Base-by-base conservation (phyloP, 2,797 vertebrate genomes). In the Chloroceryle amazona region DNA sequence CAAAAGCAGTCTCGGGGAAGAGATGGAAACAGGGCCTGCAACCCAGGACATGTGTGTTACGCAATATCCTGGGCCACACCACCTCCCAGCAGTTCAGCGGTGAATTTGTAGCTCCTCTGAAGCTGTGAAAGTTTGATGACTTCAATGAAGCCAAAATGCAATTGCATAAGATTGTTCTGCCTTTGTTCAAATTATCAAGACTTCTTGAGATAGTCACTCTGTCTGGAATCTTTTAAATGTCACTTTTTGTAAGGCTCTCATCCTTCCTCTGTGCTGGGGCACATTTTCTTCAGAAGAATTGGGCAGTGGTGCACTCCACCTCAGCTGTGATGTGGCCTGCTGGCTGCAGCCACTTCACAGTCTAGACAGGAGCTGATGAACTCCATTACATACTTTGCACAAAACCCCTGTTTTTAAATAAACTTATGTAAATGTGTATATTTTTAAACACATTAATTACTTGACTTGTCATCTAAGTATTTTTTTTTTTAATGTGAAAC, bases 131-230 rank as follows among this genome's bases (percentile, higher is more conserved):
- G 26, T 88, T 46, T 68, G 33, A 55, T 81, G 52, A 58, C 21
- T 76, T 85, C 23, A 74, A 33, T 65, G 84, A 87, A 72, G 60
- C 15, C 60, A 86, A 81, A 87, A 63, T 65, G 35, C 66, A 83
- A 11, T 35, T 33, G 10, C 46, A 12, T 37, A 46, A 68, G 74
- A 54, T 90, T 86, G 55, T 86, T 88, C 60, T 81, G n/a, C 35
- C 31, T 62, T 93, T 90, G 35, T 83, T 85, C 19, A 60, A 78
- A 63, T 80, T 71, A 65, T 37, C 37, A 41, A 65, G 0, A 61
- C 5, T 62, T n/a, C 37, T 66, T 0, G 1, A 86, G 74, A 49
- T 44, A 46, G 21, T 54, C 51, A 29, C 3, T 72, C 52, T 89
- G 20, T 52, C 66, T 86, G 55, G 60, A 33, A 49, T 84, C 35